Conservation (phyloP, 2,797 vertebrate species). For the Holocentrus rufus region DNA sequence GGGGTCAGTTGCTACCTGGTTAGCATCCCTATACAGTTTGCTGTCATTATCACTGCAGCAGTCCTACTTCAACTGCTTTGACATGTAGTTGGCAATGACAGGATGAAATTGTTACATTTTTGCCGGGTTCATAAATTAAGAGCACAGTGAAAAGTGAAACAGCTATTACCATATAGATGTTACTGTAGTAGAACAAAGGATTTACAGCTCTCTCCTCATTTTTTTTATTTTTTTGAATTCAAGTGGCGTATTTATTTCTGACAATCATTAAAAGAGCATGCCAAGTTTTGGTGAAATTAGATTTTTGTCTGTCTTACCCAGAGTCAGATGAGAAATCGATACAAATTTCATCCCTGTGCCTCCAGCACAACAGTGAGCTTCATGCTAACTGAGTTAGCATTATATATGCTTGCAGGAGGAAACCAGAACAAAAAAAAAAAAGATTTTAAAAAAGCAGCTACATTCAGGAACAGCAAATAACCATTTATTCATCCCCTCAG, state of each 20-base stretch:
- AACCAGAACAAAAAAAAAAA: no score
- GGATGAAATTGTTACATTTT: not conserved
- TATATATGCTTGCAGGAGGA: no score
- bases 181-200: not conserved
- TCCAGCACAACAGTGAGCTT: no score
- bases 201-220: not conserved
- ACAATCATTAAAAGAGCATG: not conserved
- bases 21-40: not conserved
- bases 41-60: not conserved
- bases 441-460: no score
- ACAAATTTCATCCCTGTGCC: no score
- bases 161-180: constrained; percentile 4
- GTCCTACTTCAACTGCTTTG: constrained; percentile 14
- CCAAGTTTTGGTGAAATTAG: no score
- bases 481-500: no score
- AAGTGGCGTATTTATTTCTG: not conserved
- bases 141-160: not conserved
- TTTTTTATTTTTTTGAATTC: not conserved
- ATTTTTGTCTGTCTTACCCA: no score
- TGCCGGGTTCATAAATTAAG: not conserved
- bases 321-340: no score
- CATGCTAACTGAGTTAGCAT: no score
- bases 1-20: not conserved
- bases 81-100: constrained; percentile 1
- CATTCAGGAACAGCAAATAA: no score